These are phyloP conservation scores for Ruditapes philippinarum DNA, from an alignment of 1,140 invertebrate species.

Conservation along the genomic window DNA sequence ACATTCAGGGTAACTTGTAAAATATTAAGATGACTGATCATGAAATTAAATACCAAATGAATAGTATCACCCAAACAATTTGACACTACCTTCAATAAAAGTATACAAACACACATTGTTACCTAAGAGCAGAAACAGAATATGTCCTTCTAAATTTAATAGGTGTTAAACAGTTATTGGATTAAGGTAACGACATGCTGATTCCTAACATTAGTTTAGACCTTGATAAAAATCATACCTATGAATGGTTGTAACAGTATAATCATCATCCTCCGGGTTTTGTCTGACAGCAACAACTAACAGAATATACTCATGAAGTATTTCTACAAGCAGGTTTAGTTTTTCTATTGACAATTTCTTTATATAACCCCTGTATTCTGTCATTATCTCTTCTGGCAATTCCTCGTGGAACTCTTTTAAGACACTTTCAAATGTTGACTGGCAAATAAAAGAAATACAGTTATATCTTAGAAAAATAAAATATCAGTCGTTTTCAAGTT, in stretches of 20 bases:
- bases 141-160: neutral
- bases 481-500: too few species aligned
- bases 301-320: too few species aligned
- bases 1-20: too few species aligned
- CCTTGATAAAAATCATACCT: slow-evolving; percentile 32
- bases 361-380: slow-evolving; percentile 4
- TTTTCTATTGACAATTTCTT: slow-evolving; percentile 46
- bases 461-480: too few species aligned
- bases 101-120: neutral
- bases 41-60: neutral
- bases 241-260: neutral
- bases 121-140: too few species aligned
- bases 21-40: neutral
- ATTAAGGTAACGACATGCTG: neutral
- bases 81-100: neutral
- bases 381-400: too few species aligned
- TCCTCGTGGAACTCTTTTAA: too few species aligned
- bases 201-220: neutral
- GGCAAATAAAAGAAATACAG: too few species aligned
- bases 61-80: too few species aligned
- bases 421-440: too few species aligned
- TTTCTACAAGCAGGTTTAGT: neutral
- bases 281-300: too few species aligned
- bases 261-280: neutral
- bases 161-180: too few species aligned